Evolutionary conservation across 2,797 vertebrate species (phyloP).

Genomic region (Microctenopoma stevenorrisi): DNA sequence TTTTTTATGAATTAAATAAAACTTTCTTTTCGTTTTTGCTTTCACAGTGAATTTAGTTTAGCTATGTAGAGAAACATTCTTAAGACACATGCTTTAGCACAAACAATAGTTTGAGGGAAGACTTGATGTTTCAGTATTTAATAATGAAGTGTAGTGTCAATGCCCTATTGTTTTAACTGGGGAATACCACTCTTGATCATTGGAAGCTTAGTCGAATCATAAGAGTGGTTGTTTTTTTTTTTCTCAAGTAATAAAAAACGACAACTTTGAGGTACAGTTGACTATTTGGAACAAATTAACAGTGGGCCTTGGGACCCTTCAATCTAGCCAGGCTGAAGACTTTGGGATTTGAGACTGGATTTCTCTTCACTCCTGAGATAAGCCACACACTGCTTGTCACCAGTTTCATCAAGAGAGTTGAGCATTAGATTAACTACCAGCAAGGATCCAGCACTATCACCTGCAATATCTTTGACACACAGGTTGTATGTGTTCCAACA

Average conservation of each 20-base stretch:
- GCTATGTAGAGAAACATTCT: slow-evolving; percentile 3
- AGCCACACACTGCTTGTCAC: slow-evolving; percentile 12
- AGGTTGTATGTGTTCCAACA: slow-evolving; percentile 26
- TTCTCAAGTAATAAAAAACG: background rate
- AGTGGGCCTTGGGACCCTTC: slow-evolving; percentile 8
- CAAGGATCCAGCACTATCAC: slow-evolving; percentile 9
- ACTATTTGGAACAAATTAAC: slow-evolving; percentile 39
- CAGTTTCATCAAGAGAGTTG: slow-evolving; percentile 18
- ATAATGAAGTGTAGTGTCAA: background rate
- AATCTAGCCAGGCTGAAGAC: background rate
- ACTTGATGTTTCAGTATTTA: background rate
- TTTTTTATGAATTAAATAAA: slow-evolving; percentile 37
- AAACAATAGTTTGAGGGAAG: background rate
- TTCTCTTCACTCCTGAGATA: slow-evolving; percentile 16
- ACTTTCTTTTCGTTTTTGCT: slow-evolving; percentile 17
- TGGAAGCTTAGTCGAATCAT: slow-evolving; percentile 18
- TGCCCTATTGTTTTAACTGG: slow-evolving; percentile 5
- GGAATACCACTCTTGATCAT: slow-evolving; percentile 27
- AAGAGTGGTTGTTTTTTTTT: background rate
- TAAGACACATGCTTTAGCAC: background rate
- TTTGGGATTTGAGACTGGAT: slow-evolving; percentile 27
- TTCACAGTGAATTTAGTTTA: background rate
- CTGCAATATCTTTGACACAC: slow-evolving; percentile 4
- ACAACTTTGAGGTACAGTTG: background rate
- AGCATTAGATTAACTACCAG: slow-evolving; percentile 11